These are phyloP conservation scores for Streptopelia turtur DNA, from an alignment of 2,797 vertebrate genomes.

Conservation along the genomic window DNA sequence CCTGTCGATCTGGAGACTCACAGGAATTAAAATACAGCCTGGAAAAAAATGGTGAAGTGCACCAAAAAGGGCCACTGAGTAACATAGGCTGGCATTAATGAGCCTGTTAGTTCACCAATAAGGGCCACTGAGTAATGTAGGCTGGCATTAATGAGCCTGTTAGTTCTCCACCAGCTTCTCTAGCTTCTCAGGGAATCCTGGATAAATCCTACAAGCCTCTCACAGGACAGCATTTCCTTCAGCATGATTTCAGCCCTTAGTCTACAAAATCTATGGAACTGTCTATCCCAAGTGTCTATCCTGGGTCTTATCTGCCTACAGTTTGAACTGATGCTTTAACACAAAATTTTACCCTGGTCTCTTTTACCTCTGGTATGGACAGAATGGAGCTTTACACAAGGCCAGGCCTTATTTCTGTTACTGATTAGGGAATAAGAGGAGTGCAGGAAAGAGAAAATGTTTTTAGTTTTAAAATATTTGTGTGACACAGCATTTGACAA, in stretches of 20 bases:
- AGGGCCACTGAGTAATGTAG: not conserved
- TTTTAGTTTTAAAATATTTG: constrained; percentile 9
- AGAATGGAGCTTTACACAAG: not conserved
- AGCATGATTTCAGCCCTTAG: not conserved
- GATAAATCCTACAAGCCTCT: not conserved
- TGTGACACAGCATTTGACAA: not conserved
- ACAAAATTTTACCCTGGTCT: not conserved
- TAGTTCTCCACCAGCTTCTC: not conserved
- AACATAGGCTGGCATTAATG: not conserved
- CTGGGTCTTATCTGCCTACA: not conserved
- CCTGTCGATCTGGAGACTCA: not conserved
- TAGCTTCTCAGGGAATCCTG: not conserved
- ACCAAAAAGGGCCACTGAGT: not conserved
- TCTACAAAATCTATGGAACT: not conserved
- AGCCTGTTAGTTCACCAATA: no score
- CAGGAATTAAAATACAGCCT: not conserved
- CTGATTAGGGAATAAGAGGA: not conserved
- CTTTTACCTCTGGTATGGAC: not conserved
- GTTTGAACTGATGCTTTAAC: not conserved
- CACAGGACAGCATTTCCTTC: not conserved
- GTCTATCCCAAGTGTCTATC: not conserved
- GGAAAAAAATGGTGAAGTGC: not conserved
- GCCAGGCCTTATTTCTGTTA: not conserved
- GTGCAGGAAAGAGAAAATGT: not conserved
- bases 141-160: not conserved